Percentiles rank a stretch among this genome's conserved stretches.
These are phyloP conservation scores for Xestia rhomboidea DNA, from an alignment of 2,888 invertebrate species.

Conservation along the genomic window DNA sequence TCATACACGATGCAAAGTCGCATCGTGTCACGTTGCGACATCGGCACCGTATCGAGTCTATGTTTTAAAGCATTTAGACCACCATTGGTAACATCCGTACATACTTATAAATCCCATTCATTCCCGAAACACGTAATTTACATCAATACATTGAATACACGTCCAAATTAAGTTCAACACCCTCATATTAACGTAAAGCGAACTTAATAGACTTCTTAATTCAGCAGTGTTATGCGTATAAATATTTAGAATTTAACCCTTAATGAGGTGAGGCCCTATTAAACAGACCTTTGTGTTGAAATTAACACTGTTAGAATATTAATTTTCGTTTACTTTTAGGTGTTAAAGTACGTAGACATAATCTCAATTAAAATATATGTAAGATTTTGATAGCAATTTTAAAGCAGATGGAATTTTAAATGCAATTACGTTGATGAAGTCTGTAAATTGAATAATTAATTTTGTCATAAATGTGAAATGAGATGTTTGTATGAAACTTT, in stretches of 20 bases:
- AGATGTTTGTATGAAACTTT: constrained; percentile 1
- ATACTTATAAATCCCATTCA: constrained; percentile 6
- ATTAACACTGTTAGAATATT: constrained; percentile 60
- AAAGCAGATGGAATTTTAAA: constrained; percentile 33
- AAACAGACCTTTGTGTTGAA: constrained; percentile 62
- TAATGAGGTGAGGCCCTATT: constrained; percentile 63
- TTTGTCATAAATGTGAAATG: constrained; percentile 6
- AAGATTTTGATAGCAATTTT: constrained; percentile 15
- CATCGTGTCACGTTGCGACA: background rate
- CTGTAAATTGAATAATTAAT: constrained; percentile 24
- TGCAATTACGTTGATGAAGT: constrained; percentile 17
- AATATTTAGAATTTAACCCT: constrained; percentile 66
- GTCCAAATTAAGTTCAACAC: constrained; percentile 46
- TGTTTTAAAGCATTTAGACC: background rate
- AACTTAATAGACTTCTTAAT: constrained; percentile 58
- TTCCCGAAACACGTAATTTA: constrained; percentile 17
- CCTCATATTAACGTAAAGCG: constrained; percentile 43
- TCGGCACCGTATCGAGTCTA: background rate
- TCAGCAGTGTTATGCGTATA: constrained; percentile 54
- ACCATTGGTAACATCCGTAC: background rate
- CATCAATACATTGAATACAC: constrained; percentile 46
- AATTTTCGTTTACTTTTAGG: constrained; percentile 62
- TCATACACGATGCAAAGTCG: background rate
- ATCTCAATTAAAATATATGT: constrained; percentile 30
- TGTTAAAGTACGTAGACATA: constrained; percentile 33